Conservation (phyloP, 1,140 invertebrate genomes). For the Pseudomyrmex flavicornis region DNA sequence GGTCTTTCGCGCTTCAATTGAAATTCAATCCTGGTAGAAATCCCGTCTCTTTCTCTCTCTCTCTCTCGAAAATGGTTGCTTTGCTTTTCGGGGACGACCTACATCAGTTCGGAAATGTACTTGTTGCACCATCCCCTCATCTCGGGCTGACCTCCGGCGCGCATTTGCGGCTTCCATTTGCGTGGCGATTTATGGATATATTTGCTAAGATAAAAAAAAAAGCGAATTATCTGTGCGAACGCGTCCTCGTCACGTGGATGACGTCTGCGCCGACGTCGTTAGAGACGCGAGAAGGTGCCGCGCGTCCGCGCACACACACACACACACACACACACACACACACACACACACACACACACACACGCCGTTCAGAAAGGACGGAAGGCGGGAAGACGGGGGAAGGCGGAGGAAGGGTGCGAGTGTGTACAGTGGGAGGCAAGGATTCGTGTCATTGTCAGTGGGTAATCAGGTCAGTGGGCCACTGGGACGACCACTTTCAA, state of each 20-base stretch:
- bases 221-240: conserved; percentile 16
- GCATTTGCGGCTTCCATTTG: conserved; percentile 32
- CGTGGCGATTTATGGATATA: conserved; percentile 42
- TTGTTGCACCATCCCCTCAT: conserved; percentile 7
- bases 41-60: too few species aligned
- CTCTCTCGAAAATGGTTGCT: not conserved
- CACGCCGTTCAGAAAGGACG: conserved; percentile 51
- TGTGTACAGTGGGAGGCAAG: conserved; percentile 71
- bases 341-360: conserved; percentile 68
- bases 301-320: conserved; percentile 67
- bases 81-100: not conserved
- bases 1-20: too few species aligned
- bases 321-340: conserved; percentile 68
- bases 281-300: conserved; percentile 66
- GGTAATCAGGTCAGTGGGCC: conserved; percentile 86
- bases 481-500: conserved; percentile 85
- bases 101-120: conserved; percentile 46
- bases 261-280: conserved; percentile 63
- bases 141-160: not conserved
- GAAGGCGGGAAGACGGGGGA: conserved; percentile 51
- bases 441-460: conserved; percentile 86
- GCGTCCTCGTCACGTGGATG: conserved; percentile 46
- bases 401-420: conserved; percentile 35
- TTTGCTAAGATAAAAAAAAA: conserved; percentile 53
- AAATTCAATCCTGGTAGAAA: too few species aligned